Evolutionary conservation across 2,113 vertebrate genomes (phyloP).

Genomic region (Copsychus sechellarum): DNA sequence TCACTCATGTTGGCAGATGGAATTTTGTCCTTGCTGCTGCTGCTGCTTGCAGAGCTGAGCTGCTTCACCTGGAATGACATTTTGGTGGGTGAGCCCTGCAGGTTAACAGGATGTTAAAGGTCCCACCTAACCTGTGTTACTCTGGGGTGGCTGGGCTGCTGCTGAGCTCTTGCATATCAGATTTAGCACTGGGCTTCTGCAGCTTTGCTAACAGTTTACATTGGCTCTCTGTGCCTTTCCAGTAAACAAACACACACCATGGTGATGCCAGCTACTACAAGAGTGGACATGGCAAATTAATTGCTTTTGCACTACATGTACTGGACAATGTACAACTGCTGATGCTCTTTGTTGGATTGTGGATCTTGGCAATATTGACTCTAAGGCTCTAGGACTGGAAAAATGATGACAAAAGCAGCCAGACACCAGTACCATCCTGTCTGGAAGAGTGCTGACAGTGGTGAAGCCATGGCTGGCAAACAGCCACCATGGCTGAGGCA

Average conservation of each 20-base stretch:
- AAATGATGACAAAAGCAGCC: background rate
- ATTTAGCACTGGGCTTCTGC: background rate
- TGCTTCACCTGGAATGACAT: conserved; percentile 72
- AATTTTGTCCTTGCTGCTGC: conserved; percentile 74
- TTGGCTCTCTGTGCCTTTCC: background rate
- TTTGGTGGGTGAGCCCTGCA: background rate
- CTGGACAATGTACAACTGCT: background rate
- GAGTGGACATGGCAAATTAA: background rate
- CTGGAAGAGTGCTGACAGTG: background rate
- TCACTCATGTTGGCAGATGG: conserved; percentile 62
- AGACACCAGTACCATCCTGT: background rate
- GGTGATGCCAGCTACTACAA: background rate
- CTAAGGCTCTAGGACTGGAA: background rate
- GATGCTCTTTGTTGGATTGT: background rate
- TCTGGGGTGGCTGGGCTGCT: background rate
- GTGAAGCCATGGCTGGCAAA: background rate
- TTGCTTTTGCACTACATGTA: background rate
- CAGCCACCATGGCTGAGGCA: background rate
- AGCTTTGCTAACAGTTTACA: background rate
- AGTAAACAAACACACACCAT: background rate
- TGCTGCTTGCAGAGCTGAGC: conserved; percentile 79
- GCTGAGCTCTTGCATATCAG: background rate
- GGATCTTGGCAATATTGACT: background rate
- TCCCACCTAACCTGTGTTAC: background rate
- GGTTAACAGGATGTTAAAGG: background rate